phyloP scores from a whole-genome alignment of 2,113 vertebrate genomes.

The Pelecanus crispus region DNA sequence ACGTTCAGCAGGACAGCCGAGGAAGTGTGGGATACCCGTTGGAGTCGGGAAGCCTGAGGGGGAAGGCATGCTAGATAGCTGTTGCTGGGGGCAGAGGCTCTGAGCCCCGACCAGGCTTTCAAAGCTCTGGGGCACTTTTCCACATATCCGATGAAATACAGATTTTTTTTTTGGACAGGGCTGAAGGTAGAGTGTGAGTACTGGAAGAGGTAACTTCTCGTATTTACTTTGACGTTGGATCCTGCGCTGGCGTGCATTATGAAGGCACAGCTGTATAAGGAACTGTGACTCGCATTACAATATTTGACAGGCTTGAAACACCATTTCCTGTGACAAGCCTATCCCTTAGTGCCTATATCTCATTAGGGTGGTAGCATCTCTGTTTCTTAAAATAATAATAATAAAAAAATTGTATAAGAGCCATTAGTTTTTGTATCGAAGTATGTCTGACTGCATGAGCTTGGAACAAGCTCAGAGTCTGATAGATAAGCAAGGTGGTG shows the following conservation, averaged over 20 bases:
- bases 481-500: background rate
- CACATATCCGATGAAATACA: background rate
- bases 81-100: fast-evolving
- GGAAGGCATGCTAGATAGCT: background rate
- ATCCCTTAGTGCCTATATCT: background rate
- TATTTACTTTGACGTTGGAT: constrained; percentile 3
- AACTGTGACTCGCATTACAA: background rate
- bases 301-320: background rate
- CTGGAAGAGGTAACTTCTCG: background rate
- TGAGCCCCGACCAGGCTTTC: background rate
- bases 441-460: background rate
- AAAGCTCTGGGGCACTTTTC: background rate
- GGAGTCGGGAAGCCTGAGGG: background rate
- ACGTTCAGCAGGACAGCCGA: fast-evolving
- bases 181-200: background rate
- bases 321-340: background rate
- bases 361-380: background rate
- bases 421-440: background rate
- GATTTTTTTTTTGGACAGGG: background rate
- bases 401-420: background rate
- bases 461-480: background rate
- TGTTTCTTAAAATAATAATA: background rate
- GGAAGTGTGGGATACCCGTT: background rate
- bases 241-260: fast-evolving
- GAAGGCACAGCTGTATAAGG: background rate